phyloP scores from a whole-genome alignment of 1,140 invertebrate species.

The Pseudomyrmex concolor region DNA sequence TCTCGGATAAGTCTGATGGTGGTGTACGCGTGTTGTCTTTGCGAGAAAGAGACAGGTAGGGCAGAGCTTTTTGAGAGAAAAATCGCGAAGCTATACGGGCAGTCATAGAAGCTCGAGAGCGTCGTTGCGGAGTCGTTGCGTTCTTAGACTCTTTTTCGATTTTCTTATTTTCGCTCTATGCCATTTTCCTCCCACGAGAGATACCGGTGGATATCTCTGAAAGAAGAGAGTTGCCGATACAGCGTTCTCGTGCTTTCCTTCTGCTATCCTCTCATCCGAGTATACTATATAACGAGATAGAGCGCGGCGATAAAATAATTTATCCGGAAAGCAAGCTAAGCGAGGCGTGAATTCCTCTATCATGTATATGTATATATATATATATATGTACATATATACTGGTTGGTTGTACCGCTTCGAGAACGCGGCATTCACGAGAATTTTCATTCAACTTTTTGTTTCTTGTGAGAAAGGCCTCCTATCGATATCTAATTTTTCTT shows the following conservation, averaged over 20 bases:
- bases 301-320: conserved; percentile 52
- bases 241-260: conserved; percentile 32
- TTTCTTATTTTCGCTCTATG: conserved; percentile 2
- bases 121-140: conserved; percentile 13
- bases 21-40: conserved; percentile 28
- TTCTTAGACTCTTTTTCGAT: conserved; percentile 23
- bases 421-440: conserved; percentile 3
- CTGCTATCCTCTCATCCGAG: conserved; percentile 20
- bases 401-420: too few relatives aligned
- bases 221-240: conserved; percentile 4
- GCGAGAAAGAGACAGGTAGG: not conserved
- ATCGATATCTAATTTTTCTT: conserved; percentile 42
- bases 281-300: conserved; percentile 46
- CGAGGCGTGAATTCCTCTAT: conserved; percentile 27
- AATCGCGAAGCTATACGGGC: not conserved
- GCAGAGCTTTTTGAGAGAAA: conserved; percentile 1
- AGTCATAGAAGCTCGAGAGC: not conserved
- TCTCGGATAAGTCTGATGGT: conserved; percentile 18
- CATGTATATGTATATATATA: not conserved
- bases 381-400: too few relatives aligned
- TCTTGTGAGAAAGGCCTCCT: conserved; percentile 10
- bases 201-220: not conserved
- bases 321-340: conserved; percentile 32
- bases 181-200: not conserved
- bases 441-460: conserved; percentile 52